Conservation (phyloP, 2,888 invertebrate species). For the Pteria penguin region DNA sequence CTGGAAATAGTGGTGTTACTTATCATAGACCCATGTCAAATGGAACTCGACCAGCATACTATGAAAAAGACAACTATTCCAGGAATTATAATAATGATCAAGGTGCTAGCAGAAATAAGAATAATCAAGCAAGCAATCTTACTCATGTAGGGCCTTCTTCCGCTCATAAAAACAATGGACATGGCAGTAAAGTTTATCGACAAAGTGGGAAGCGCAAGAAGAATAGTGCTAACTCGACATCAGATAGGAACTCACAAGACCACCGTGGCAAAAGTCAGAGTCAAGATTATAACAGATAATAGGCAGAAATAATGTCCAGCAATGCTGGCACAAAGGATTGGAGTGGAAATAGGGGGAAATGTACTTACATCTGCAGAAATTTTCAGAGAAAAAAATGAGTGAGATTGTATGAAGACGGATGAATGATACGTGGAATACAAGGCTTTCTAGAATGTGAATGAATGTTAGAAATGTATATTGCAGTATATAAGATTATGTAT, state of each 20-base stretch:
- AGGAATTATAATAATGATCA: background rate
- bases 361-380: no score
- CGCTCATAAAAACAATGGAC: background rate
- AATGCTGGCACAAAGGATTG: no score
- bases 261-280: background rate
- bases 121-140: background rate
- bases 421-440: no score
- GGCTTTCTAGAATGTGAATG: no score
- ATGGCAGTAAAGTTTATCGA: background rate
- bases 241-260: background rate
- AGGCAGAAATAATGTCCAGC: no score
- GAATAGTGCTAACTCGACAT: background rate
- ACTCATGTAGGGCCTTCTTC: background rate
- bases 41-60: background rate
- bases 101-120: background rate
- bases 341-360: no score
- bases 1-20: conserved; percentile 27
- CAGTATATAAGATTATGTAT: no score
- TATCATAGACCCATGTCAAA: background rate
- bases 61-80: background rate
- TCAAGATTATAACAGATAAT: no score
- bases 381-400: no score
- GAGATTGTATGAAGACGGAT: no score
- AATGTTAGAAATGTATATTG: no score
- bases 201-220: background rate